phyloP scores from a whole-genome alignment of 2,113 vertebrate genomes.

The Eidolon helvum region DNA sequence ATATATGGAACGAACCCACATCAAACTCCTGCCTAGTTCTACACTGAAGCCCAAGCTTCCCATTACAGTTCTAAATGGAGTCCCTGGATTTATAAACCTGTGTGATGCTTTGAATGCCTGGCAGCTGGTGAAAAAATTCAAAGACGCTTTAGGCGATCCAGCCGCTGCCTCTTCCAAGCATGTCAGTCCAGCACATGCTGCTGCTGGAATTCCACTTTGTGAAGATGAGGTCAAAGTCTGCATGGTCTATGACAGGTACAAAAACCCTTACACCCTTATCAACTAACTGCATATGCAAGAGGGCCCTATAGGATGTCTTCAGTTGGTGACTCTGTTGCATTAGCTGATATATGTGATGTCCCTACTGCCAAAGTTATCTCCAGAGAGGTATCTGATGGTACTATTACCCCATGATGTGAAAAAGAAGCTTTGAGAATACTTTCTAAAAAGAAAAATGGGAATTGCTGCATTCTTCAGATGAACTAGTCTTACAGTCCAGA shows the following conservation, averaged over 20 bases:
- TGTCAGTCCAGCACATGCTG: slow-evolving; percentile 96
- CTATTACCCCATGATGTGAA: slow-evolving; percentile 94
- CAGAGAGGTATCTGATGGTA: slow-evolving; percentile 98
- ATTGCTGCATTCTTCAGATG: slow-evolving; percentile 97
- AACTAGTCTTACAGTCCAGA: slow-evolving; percentile 92
- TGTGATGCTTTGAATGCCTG: slow-evolving; percentile 97
- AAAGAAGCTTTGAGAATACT: slow-evolving; percentile 95
- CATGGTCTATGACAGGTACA: slow-evolving; percentile 93
- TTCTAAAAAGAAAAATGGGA: slow-evolving; percentile 96
- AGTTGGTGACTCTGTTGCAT: slow-evolving; percentile 96
- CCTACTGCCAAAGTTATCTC: slow-evolving; percentile 98
- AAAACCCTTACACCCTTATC: slow-evolving; percentile 90
- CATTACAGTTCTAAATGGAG: slow-evolving; percentile 93
- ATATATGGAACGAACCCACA: slow-evolving; percentile 99
- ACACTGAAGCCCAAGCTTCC: slow-evolving; percentile 87
- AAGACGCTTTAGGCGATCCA: slow-evolving; percentile 85
- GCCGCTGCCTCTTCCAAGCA: slow-evolving; percentile 97
- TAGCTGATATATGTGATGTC: slow-evolving; percentile 94
- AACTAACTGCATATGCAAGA: slow-evolving; percentile 93
- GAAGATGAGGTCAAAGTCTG: slow-evolving; percentile 94
- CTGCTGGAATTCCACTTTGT: slow-evolving; percentile 91
- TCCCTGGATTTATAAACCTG: slow-evolving; percentile 97
- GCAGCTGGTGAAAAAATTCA: slow-evolving; percentile 96
- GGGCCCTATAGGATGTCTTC: slow-evolving; percentile 99
- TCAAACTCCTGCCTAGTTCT: slow-evolving; percentile 96